phyloP scores from a whole-genome alignment of 92 coral and sea anemone species.

The Epizoanthus stellaris region DNA sequence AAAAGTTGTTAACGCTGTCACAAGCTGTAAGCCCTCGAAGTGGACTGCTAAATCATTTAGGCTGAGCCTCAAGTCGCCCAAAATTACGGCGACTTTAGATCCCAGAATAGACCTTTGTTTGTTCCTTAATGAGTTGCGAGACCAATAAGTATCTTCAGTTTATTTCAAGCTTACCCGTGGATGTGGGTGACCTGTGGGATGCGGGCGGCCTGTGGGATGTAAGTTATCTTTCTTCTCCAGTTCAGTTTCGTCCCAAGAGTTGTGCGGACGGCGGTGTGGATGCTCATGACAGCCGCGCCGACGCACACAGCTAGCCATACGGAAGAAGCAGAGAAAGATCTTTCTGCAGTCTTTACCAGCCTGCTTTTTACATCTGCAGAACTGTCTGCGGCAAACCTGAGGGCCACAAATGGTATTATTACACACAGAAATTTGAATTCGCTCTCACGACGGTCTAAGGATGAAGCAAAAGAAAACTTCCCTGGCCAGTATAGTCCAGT shows the following conservation, averaged over 20 bases:
- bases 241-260: background rate
- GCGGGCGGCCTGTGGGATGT: background rate
- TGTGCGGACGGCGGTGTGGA: background rate
- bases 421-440: background rate
- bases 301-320: constrained; percentile 18
- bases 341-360: constrained; percentile 25
- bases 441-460: too few species aligned
- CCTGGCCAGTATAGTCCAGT: too few species aligned
- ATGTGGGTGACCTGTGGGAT: background rate
- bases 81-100: too few species aligned
- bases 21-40: too few species aligned
- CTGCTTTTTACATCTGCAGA: constrained; percentile 26
- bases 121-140: too few species aligned
- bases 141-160: too few species aligned
- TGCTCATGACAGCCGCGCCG: constrained; percentile 19
- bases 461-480: too few species aligned
- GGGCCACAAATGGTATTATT: background rate
- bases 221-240: background rate
- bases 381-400: constrained; percentile 31
- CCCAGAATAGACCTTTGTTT: too few species aligned
- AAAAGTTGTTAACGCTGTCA: too few species aligned
- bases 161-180: constrained; percentile 6
- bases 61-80: too few species aligned
- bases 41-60: too few species aligned
- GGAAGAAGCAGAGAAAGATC: constrained; percentile 20